A percentile compares a stretch with the other conserved stretches of the same genome.
Conservation (phyloP, 2,888 invertebrate species). For the Scotopteryx bipunctaria region DNA sequence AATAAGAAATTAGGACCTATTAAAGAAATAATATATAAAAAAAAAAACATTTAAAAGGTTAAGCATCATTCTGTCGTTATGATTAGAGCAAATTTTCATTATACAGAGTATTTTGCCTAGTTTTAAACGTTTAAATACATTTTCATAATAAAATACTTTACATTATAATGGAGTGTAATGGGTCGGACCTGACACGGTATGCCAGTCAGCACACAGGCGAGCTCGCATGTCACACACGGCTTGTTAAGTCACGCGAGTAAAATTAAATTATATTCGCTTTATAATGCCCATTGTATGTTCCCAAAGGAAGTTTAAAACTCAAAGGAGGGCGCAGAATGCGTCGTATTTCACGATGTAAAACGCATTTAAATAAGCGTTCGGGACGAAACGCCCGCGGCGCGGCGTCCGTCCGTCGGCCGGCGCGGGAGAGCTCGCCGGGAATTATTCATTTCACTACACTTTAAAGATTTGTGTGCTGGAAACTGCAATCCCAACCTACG, state of each 20-base stretch:
- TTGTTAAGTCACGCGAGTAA: conserved; percentile 10
- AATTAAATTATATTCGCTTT: conserved; percentile 15
- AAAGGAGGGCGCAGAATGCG: conserved; percentile 21
- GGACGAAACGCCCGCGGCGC: conserved; percentile 20
- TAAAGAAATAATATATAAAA: no score
- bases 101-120: no score
- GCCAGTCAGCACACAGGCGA: conserved; percentile 5
- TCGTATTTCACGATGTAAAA: conserved; percentile 24
- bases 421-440: conserved; percentile 10
- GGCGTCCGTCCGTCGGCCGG: neutral
- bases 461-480: conserved; percentile 1
- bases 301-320: conserved; percentile 19
- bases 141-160: neutral
- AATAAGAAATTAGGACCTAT: no score
- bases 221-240: conserved; percentile 14
- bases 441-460: conserved; percentile 14
- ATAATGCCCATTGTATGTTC: conserved; percentile 13
- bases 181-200: neutral
- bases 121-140: no score
- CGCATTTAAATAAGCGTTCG: conserved; percentile 20
- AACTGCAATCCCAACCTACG: neutral
- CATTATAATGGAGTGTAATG: neutral
- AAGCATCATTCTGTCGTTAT: no score
- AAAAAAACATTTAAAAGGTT: no score
- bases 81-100: no score